Base-by-base conservation (phyloP, 1,140 invertebrate species). In the Zophobas atratus region DNA sequence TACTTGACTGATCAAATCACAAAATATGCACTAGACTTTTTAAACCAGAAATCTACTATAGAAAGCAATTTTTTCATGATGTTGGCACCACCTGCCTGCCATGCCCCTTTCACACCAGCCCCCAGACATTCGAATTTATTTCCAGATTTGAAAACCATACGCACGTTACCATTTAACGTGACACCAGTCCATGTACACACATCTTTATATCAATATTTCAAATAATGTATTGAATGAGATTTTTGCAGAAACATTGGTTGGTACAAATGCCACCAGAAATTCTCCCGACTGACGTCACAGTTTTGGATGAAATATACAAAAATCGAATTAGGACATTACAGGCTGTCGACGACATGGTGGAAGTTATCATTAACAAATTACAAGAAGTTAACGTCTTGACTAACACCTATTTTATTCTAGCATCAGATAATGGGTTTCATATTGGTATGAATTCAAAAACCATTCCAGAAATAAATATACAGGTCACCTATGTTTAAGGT, bases 391-490 rank as follows among this genome's bases (percentile, higher is more conserved):
- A 89, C 3, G 48, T 92, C 1, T 83, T 96, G 2, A 86, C 94
- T 2, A 89, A 94, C 81, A 97, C 96, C 1, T 96, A 93, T 83
- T 84, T 97, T 0, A 91, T 97, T 56, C 95, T 93, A 81, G 94
- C 95, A 0, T 96, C 95, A 0, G 96, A 98, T 85, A 96, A 97
- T 88, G 96, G 96, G 60, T 97, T 93, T 87, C 96, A 97, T 88
- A 88, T 97, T 82, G 95, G 94, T 92, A 88, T 86, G 36, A 39
- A 83, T 49, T 49, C 36, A 32, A 43, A 1, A 8, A 46, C 6
- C 49, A 36, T 51, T 49, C 20, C 20, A 20, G 20, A 20, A 20
- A 53, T 51, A 20, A 34, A 20, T 32, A 55, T 6, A 32, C 20
- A 32, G n/a, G 0, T 53, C 33, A 35, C 6, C 33, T 38, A 2